Evolutionary conservation across 2,888 invertebrate species (phyloP).

Genomic region (Dasysyrphus albostriatus): DNA sequence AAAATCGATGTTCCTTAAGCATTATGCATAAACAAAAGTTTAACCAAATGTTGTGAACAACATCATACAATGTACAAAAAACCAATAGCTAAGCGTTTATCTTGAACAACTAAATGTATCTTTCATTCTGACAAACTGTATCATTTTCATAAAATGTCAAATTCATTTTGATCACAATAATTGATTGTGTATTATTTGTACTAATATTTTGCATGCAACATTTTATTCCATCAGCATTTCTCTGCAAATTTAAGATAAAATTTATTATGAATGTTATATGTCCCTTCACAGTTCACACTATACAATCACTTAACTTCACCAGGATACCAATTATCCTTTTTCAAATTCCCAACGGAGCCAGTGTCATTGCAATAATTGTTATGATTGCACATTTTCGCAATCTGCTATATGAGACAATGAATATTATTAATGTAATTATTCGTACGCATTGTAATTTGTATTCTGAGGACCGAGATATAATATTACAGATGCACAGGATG

Average conservation of each 20-base stretch:
- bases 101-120: neutral
- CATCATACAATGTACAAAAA: too few relatives aligned
- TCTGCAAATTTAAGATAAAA: neutral
- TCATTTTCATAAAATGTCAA: neutral
- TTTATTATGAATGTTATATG: neutral
- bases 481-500: neutral
- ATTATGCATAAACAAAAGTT: too few relatives aligned
- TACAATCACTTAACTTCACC: slow-evolving; percentile 53
- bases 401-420: slow-evolving; percentile 51
- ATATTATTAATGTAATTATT: slow-evolving; percentile 73
- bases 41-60: too few relatives aligned
- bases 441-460: slow-evolving; percentile 59
- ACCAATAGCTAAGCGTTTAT: neutral
- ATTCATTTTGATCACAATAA: neutral
- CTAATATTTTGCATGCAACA: neutral
- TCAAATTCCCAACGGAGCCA: slow-evolving; percentile 35
- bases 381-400: slow-evolving; percentile 70
- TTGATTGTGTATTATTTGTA: neutral
- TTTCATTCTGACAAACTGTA: neutral
- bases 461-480: slow-evolving; percentile 36
- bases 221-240: neutral
- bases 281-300: neutral
- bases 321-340: slow-evolving; percentile 66
- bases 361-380: slow-evolving; percentile 65
- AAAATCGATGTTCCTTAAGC: too few relatives aligned